phyloP scores from a whole-genome alignment of 2,113 vertebrate species.

The Alosa alosa region DNA sequence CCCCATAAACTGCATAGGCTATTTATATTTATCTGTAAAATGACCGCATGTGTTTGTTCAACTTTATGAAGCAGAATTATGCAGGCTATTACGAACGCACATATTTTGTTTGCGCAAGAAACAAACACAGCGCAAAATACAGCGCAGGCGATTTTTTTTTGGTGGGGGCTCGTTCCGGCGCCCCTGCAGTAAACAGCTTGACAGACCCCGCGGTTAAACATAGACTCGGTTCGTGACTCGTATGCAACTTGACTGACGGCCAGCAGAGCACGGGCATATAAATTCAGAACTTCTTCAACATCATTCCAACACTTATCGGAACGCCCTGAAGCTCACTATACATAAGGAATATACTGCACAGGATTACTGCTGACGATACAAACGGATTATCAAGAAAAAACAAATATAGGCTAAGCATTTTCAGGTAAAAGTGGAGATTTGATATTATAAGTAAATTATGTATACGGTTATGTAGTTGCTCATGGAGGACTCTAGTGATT shows the following conservation, averaged over 20 bases:
- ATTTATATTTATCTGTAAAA: too few relatives aligned
- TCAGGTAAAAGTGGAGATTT: background rate
- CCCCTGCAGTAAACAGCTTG: slow-evolving; percentile 58
- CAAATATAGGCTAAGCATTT: background rate
- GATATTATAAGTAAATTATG: background rate
- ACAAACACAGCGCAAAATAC: too few relatives aligned
- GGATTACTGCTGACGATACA: slow-evolving; percentile 5
- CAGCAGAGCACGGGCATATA: slow-evolving; percentile 61
- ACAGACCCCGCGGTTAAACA: slow-evolving; percentile 56
- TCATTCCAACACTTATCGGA: background rate
- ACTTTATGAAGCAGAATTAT: too few relatives aligned
- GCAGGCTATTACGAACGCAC: too few relatives aligned
- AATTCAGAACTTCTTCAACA: slow-evolving; percentile 46
- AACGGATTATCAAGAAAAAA: background rate
- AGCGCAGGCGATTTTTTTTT: too few relatives aligned
- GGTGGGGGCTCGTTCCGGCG: too few relatives aligned
- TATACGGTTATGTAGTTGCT: too few relatives aligned
- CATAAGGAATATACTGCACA: background rate
- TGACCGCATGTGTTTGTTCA: too few relatives aligned
- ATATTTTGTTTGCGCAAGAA: too few relatives aligned
- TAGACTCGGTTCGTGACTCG: slow-evolving; percentile 38
- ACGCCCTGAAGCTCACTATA: background rate
- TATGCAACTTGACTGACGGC: slow-evolving; percentile 32
- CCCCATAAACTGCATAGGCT: too few relatives aligned
- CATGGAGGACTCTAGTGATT: too few relatives aligned